Conservation (phyloP, 2,888 invertebrate genomes). For the Scrobipalpa costella region DNA sequence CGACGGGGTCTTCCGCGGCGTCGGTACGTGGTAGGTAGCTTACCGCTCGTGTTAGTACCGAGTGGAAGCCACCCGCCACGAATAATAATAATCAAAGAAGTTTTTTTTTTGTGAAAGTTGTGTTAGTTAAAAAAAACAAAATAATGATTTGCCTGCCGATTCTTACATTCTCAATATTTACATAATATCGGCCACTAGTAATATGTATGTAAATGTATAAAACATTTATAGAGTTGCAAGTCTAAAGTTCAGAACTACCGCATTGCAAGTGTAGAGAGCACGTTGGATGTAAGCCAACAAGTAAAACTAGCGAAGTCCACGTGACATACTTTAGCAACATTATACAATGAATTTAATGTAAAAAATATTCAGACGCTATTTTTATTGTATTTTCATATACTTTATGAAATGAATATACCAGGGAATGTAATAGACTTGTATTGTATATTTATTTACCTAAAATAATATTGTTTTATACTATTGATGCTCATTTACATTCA, state of each 20-base stretch:
- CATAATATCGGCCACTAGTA: neutral
- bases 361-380: no score
- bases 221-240: neutral
- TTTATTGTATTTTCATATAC: no score
- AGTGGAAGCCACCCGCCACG: no score
- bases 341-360: neutral
- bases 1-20: no score
- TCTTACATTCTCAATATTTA: neutral
- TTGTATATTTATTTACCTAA: neutral
- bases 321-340: constrained; percentile 10
- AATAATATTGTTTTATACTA: neutral
- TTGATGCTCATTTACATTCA: neutral
- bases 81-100: no score
- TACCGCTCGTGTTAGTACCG: no score
- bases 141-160: no score
- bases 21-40: no score
- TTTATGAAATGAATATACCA: no score
- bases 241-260: neutral
- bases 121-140: no score
- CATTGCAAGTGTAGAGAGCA: neutral
- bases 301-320: neutral
- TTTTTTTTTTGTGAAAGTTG: neutral
- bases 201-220: neutral
- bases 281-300: neutral
- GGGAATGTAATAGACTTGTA: no score